These are phyloP conservation scores for Theretra japonica DNA, from an alignment of 2,888 invertebrate species.

Conservation along the genomic window DNA sequence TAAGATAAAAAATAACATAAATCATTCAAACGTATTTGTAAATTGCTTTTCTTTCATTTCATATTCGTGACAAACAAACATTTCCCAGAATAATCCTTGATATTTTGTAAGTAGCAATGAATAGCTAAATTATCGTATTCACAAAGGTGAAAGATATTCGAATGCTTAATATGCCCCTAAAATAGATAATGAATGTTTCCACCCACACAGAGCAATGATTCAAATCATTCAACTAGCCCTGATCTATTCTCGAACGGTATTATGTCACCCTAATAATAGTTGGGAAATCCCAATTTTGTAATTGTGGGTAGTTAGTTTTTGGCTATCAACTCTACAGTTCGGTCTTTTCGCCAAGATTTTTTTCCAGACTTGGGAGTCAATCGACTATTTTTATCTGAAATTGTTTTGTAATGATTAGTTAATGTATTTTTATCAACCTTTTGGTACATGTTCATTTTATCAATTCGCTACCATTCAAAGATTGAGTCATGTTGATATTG, in stretches of 20 bases:
- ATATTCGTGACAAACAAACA: neutral
- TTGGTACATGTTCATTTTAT: too few species aligned
- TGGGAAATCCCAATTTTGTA: too few species aligned
- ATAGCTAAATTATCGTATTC: neutral
- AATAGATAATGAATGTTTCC: neutral
- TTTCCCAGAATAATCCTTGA: slow-evolving; percentile 33
- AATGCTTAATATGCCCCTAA: neutral
- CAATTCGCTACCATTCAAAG: too few species aligned
- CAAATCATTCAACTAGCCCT: neutral
- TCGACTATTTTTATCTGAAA: too few species aligned
- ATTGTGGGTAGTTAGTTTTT: too few species aligned
- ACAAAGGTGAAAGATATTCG: neutral
- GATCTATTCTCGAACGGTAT: neutral
- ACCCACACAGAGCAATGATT: neutral
- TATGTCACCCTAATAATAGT: neutral
- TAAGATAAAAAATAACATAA: slow-evolving; percentile 7
- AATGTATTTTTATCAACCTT: too few species aligned
- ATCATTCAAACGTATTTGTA: slow-evolving; percentile 9
- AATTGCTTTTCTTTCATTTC: slow-evolving; percentile 12
- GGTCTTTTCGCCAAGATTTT: too few species aligned
- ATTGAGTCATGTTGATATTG: too few species aligned
- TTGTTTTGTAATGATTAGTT: too few species aligned
- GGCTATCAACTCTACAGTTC: too few species aligned
- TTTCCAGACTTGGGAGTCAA: too few species aligned
- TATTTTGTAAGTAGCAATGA: neutral